Evolutionary conservation across 2,888 invertebrate genomes (phyloP).

Genomic region (Zaprionus lineosus): DNA sequence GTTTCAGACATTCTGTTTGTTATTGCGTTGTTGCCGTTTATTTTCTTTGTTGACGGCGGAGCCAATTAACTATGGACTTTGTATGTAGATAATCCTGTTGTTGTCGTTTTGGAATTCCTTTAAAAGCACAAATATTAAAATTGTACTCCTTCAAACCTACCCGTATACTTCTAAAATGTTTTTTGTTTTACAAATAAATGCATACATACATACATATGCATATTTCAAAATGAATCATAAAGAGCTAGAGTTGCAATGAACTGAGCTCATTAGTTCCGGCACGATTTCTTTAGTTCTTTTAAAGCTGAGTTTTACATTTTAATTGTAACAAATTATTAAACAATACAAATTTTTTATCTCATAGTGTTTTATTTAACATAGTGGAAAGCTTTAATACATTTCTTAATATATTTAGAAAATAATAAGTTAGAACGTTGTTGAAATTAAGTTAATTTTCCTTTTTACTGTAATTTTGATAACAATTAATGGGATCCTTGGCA

Average conservation of each 20-base stretch:
- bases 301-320: neutral
- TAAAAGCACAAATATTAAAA: too few relatives aligned
- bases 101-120: too few relatives aligned
- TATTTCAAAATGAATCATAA: slow-evolving; percentile 28
- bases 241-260: slow-evolving; percentile 17
- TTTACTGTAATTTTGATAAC: slow-evolving; percentile 75
- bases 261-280: slow-evolving; percentile 35
- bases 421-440: too few relatives aligned
- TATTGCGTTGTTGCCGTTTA: slow-evolving; percentile 49
- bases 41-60: slow-evolving; percentile 39
- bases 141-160: too few relatives aligned
- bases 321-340: neutral
- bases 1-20: slow-evolving; percentile 80
- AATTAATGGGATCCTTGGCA: slow-evolving; percentile 79
- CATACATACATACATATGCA: slow-evolving; percentile 6
- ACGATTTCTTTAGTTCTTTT: slow-evolving; percentile 8
- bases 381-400: neutral
- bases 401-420: too few relatives aligned
- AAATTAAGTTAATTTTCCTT: slow-evolving; percentile 52
- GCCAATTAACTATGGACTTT: too few relatives aligned
- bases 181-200: slow-evolving; percentile 32
- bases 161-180: too few relatives aligned
- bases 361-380: too few relatives aligned
- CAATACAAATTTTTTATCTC: neutral
- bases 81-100: too few relatives aligned